Conservation (phyloP, 2,888 invertebrate species). For the Tetramorium bicarinatum region DNA sequence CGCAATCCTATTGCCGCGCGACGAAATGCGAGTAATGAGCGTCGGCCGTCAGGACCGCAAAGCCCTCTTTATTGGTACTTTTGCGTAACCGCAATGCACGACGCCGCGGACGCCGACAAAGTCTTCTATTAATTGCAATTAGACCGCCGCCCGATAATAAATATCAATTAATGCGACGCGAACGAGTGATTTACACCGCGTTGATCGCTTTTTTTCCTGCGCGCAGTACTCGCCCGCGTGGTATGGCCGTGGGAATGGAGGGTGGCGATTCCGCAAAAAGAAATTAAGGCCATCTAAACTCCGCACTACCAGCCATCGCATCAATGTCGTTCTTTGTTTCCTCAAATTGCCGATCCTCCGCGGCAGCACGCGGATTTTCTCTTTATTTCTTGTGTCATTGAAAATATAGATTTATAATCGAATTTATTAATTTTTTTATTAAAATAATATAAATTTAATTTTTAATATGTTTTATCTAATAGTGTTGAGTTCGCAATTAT, state of each 20-base stretch:
- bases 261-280: slow-evolving; percentile 51
- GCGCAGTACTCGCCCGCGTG: slow-evolving; percentile 10
- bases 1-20: slow-evolving; percentile 69
- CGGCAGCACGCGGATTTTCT: background rate
- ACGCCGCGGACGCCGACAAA: slow-evolving; percentile 81
- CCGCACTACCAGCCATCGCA: background rate
- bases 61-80: slow-evolving; percentile 80
- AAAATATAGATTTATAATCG: background rate
- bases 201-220: slow-evolving; percentile 46
- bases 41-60: slow-evolving; percentile 71
- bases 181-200: slow-evolving; percentile 77
- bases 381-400: background rate
- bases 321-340: slow-evolving; percentile 28
- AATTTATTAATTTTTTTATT: background rate
- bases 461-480: background rate
- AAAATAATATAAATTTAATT: background rate
- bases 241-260: slow-evolving; percentile 53
- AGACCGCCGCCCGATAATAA: slow-evolving; percentile 82
- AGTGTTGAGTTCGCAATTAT: background rate
- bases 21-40: slow-evolving; percentile 76
- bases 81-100: slow-evolving; percentile 81
- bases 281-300: slow-evolving; percentile 52
- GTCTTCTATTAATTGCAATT: slow-evolving; percentile 85
- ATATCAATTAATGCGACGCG: slow-evolving; percentile 83
- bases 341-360: slow-evolving; percentile 1